Conservation (phyloP, 2,888 invertebrate genomes). For the Saturnia japonica region DNA sequence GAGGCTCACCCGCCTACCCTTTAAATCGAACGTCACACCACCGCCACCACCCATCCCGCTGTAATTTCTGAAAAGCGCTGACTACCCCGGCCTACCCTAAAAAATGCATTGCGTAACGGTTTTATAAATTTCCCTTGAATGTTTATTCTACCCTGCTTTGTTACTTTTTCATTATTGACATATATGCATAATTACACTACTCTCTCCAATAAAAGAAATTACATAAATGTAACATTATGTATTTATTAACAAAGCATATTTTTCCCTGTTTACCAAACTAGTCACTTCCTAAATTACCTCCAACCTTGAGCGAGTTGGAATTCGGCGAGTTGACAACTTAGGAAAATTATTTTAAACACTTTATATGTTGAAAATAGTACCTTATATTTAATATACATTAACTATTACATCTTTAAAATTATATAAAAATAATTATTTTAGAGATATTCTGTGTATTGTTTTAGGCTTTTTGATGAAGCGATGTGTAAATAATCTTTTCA, state of each 20-base stretch:
- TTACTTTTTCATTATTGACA: slow-evolving; percentile 15
- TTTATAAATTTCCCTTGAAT: slow-evolving; percentile 67
- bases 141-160: slow-evolving; percentile 72
- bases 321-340: too few relatives aligned
- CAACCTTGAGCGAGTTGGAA: too few relatives aligned
- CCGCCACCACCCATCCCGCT: slow-evolving; percentile 62
- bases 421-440: too few relatives aligned
- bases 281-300: background rate
- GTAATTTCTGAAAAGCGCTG: slow-evolving; percentile 80
- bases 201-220: background rate
- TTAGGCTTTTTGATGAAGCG: too few relatives aligned
- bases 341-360: too few relatives aligned
- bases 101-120: slow-evolving; percentile 82
- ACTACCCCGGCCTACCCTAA: slow-evolving; percentile 76
- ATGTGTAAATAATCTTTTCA: too few relatives aligned
- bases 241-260: background rate
- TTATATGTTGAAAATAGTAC: too few relatives aligned
- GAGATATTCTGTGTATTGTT: too few relatives aligned
- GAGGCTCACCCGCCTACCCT: slow-evolving; percentile 63
- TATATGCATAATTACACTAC: background rate
- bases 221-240: background rate
- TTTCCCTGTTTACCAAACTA: background rate
- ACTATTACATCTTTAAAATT: too few relatives aligned
- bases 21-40: slow-evolving; percentile 81
- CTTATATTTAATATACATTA: too few relatives aligned